Evolutionary conservation across 2,113 vertebrate species (phyloP), one percentile per base, ranked within the genome.

Genomic region (Zingel zingel): DNA sequence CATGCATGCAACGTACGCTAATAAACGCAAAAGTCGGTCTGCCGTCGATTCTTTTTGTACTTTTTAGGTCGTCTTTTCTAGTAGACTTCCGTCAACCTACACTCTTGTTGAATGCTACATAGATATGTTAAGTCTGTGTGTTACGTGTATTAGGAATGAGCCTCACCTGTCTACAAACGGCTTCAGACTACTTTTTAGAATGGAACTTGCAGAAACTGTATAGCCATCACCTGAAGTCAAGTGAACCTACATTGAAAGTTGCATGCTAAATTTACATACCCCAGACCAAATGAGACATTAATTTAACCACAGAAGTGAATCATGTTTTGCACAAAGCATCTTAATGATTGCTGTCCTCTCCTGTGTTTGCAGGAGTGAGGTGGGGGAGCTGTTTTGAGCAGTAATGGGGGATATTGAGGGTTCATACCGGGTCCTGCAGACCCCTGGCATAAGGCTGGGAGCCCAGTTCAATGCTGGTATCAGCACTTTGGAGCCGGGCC

Each of bases 381-480:
- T 19, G 59, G 72, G 18, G 51, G 83, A 69, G 79, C 88, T 30
- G n/a, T 79, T 59, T 50, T 67, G 36, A 90, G 81, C 85, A 91
- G 96, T 87, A 30, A 99, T 99, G 98, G 97, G 97, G 74, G 98
- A 99, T 67, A 95, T 97, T 14, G 98, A 98, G 90, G 98, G 98
- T 54, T 98, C 97, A 0, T 98, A 98, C 88, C 95, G 97, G 88
- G 90, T 93, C 61, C 85, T 99, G 82, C 97, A 97, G 94, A 97
- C 97, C 1, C 96, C 98, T 0, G 98, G 96, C 43, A 95, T 96
- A 21, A 97, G 98, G 67, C 91, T 99, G 80, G 96, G 98, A 2
- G 86, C 92, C 71, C 96, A 96, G 92, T 95, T 95, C 83, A 95
- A 90, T 0, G 47, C 90, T 0, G 97, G 97, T 19, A 95, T 98